These are phyloP conservation scores for Propsilocerus akamusi DNA, from an alignment of 1,140 invertebrate species.

Conservation along the genomic window DNA sequence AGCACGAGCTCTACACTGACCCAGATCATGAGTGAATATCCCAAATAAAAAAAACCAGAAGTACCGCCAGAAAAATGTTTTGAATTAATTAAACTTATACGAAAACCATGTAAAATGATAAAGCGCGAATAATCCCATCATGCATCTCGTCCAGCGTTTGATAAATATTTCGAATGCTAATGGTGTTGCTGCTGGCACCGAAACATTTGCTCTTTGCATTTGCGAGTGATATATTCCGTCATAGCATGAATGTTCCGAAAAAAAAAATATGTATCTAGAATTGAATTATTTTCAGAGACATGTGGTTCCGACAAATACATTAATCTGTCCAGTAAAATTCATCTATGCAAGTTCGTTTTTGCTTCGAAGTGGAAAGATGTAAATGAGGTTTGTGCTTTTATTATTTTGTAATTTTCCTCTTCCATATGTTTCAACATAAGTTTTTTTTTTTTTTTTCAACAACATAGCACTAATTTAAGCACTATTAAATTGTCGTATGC, in stretches of 20 bases:
- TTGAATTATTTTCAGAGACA: too few relatives aligned
- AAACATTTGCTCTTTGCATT: background rate
- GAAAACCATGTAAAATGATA: too few relatives aligned
- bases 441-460: too few relatives aligned
- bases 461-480: too few relatives aligned
- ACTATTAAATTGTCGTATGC: too few relatives aligned
- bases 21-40: too few relatives aligned
- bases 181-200: background rate
- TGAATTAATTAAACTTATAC: slow-evolving; percentile 1
- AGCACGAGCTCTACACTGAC: too few relatives aligned
- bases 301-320: background rate
- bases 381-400: background rate
- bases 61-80: background rate
- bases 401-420: background rate
- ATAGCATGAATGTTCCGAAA: too few relatives aligned
- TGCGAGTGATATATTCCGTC: background rate
- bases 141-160: background rate
- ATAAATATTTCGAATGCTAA: background rate
- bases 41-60: too few relatives aligned
- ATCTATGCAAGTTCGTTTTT: background rate
- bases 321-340: background rate
- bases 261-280: too few relatives aligned
- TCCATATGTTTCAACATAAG: background rate
- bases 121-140: too few relatives aligned
- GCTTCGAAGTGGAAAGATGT: background rate